A percentile compares a stretch with the other conserved stretches of the same genome.
phyloP scores from a whole-genome alignment of 2,113 vertebrate species.

The Ageneiosus marmoratus region DNA sequence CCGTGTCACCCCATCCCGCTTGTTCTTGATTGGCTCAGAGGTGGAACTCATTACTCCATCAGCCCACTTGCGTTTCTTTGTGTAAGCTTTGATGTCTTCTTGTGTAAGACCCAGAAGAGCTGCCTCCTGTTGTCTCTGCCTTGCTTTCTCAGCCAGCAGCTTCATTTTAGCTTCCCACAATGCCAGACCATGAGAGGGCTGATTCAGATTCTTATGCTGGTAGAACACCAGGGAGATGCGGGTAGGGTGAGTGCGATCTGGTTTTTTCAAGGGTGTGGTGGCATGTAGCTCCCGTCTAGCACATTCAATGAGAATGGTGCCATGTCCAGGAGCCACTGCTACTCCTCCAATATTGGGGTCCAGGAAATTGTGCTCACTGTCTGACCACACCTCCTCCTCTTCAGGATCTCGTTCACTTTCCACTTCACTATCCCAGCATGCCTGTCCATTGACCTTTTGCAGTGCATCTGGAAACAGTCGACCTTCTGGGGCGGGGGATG shows the following conservation, averaged over 20 bases:
- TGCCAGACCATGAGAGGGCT: slow-evolving; percentile 91
- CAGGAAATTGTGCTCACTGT: slow-evolving; percentile 98
- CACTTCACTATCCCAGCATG: slow-evolving; percentile 80
- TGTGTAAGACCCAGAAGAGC: slow-evolving; percentile 86
- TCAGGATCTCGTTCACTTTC: slow-evolving; percentile 63
- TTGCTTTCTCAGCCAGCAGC: slow-evolving; percentile 86
- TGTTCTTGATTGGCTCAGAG: slow-evolving; percentile 76
- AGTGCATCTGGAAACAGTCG: slow-evolving; percentile 75
- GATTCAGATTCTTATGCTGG: slow-evolving; percentile 99
- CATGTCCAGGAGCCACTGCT: slow-evolving; percentile 90
- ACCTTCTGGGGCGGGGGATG: slow-evolving; percentile 74
- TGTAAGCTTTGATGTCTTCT: slow-evolving; percentile 86
- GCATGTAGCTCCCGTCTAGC: slow-evolving; percentile 93
- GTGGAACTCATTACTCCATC: slow-evolving; percentile 72
- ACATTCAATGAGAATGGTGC: slow-evolving; percentile 95
- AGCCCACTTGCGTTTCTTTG: slow-evolving; percentile 95
- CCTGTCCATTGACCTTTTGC: slow-evolving; percentile 66
- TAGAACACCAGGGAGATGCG: slow-evolving; percentile 99
- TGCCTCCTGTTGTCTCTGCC: slow-evolving; percentile 87
- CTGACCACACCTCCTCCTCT: slow-evolving; percentile 83
- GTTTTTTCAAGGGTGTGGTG: slow-evolving; percentile 94
- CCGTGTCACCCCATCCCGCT: slow-evolving; percentile 78
- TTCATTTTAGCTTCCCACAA: slow-evolving; percentile 99
- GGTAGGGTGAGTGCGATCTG: slow-evolving; percentile 91
- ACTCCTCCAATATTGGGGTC: slow-evolving; percentile 95